Conservation (phyloP, 2,113 vertebrate species). For the Patagioenas fasciata region DNA sequence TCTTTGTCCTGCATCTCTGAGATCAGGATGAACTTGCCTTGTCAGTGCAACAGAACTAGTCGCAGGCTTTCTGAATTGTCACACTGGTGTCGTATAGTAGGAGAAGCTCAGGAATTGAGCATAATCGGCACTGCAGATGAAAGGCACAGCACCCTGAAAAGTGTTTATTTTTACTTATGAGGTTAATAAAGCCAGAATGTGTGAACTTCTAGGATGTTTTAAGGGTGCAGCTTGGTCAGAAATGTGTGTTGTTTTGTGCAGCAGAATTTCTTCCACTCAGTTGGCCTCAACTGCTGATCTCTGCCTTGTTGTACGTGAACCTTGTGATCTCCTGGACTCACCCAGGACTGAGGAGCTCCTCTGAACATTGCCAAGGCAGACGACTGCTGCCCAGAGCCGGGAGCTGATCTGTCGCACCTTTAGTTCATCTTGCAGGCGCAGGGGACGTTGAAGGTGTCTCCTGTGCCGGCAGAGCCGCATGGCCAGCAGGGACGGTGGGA, state of each 20-base stretch:
- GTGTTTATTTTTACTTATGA: not conserved
- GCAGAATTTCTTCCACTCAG: not conserved
- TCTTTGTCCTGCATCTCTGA: not conserved
- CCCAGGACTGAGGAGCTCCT: not conserved
- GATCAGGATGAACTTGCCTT: not conserved
- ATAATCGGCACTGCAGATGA: not conserved
- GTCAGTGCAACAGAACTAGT: not conserved
- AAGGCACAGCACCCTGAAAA: not conserved
- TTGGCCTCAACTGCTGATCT: not conserved
- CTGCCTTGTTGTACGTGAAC: not conserved
- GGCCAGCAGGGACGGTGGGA: not conserved
- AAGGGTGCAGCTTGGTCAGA: not conserved
- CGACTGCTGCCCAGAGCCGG: not conserved
- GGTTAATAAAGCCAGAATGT: not conserved
- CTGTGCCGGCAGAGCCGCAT: not conserved
- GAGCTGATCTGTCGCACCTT: not conserved
- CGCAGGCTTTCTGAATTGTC: not conserved
- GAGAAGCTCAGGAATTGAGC: not conserved
- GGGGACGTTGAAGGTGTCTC: rapidly evolving
- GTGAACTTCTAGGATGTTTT: not conserved
- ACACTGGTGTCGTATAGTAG: not conserved
- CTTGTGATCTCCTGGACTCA: not conserved
- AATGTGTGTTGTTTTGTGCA: not conserved
- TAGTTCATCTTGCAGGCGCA: not conserved
- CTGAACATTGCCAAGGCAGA: not conserved